Evolutionary conservation across 2,888 invertebrate species (phyloP), one percentile per base, ranked within the genome.

Genomic region (Heliconius hortense): DNA sequence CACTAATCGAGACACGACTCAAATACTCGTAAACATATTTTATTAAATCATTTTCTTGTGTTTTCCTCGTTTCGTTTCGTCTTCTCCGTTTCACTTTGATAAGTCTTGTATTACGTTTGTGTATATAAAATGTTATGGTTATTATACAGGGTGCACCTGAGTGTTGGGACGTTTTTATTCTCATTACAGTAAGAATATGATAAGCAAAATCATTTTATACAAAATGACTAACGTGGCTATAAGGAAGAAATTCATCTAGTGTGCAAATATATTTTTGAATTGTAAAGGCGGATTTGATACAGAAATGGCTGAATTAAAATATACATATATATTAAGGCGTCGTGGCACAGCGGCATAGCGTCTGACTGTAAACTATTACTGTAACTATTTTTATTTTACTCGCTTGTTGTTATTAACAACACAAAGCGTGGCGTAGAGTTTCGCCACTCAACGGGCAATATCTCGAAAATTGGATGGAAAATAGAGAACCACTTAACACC

Each of bases 1-100:
- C 73, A 72, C 73, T 80, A 77, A 80, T 78, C 77, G 80, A 80
- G 76, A 79, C 76, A 69, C 76, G 74, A 80, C 78, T 79, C 75
- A 77, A 80, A 78, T 31, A 73, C 75, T 75, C 78, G 72, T 79
- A 80, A 80, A 77, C 72, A 78, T 74, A 59, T 72, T 77, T 78
- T 79, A 76, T 63, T 62, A 70, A 70, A 76, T 73, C 63, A 67
- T 70, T 56, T 71, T 74, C 72, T 68, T 63, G 63, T 68, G 63
- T 67, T 75, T 68, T 43, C 69, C 60, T 72, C 31, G 11, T 70
- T 39, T 24, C 43, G 15, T 70, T 63, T 70, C 72, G 24, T 63
- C 64, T 71, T 39, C n/a, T 56, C 15, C 26, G 70, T 2, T 70
- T 39, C 26, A 56, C 8, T 64, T 74, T 59, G 56, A 63, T 69